Conservation (phyloP, 1,140 invertebrate genomes). For the Drosophila punjabiensis region DNA sequence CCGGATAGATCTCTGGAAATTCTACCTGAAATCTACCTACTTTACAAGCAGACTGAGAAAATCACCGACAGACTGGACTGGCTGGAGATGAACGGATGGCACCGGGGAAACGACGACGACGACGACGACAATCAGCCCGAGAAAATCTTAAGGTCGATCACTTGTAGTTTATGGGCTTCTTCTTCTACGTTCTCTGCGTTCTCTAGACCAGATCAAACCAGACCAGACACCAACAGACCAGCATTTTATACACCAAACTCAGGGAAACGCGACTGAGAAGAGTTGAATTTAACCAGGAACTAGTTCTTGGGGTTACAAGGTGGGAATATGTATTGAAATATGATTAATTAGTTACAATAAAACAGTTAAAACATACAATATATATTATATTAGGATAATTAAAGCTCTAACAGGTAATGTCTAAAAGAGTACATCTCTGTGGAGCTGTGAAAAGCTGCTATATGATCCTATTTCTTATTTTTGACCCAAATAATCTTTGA, state of each 20-base stretch:
- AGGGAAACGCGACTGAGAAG: slow-evolving; percentile 13
- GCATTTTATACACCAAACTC: slow-evolving; percentile 1
- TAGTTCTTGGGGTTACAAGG: neutral
- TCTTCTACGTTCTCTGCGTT: slow-evolving; percentile 13
- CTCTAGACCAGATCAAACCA: slow-evolving; percentile 45
- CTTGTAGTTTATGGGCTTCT: slow-evolving; percentile 82
- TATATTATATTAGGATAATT: neutral
- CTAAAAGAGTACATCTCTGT: too few species aligned
- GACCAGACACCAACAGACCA: slow-evolving; percentile 23
- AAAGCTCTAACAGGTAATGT: neutral
- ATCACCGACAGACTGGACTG: slow-evolving; percentile 21
- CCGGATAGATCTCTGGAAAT: slow-evolving; percentile 16
- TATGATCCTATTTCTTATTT: neutral
- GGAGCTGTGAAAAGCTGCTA: too few species aligned
- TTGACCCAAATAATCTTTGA: neutral
- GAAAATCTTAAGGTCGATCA: slow-evolving; percentile 82
- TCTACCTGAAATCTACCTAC: slow-evolving; percentile 76
- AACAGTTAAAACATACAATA: neutral
- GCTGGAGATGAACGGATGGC: slow-evolving; percentile 4
- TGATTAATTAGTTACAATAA: neutral
- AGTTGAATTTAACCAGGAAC: slow-evolving; percentile 12
- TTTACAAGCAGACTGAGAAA: slow-evolving; percentile 58
- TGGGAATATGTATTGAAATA: too few species aligned
- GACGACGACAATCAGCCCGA: slow-evolving; percentile 62
- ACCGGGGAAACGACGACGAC: slow-evolving; percentile 26